Conservation (phyloP, 2,113 vertebrate genomes). For the Uria lomvia region DNA sequence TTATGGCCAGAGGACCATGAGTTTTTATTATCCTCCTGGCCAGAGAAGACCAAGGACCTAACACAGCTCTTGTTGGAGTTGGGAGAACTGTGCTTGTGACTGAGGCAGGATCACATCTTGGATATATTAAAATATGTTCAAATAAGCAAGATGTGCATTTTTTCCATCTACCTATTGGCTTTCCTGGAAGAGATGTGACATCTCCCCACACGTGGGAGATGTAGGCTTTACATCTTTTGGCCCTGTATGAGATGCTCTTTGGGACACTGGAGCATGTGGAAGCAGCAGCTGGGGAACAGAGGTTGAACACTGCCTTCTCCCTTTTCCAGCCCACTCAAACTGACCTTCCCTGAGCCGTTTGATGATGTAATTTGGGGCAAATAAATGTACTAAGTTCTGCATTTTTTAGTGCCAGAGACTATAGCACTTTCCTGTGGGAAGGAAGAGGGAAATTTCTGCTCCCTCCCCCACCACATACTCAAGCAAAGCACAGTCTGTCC, state of each 20-base stretch:
- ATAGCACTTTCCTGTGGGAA: not conserved
- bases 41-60: not conserved
- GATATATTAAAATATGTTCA: not conserved
- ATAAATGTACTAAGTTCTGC: not conserved
- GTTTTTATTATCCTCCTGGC: not conserved
- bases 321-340: not conserved
- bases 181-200: not conserved
- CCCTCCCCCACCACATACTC: not conserved
- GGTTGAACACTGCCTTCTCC: not conserved
- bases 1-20: not conserved
- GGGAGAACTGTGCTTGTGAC: not conserved
- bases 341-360: not conserved
- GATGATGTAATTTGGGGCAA: not conserved
- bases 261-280: accelerated
- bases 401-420: conserved; percentile 6
- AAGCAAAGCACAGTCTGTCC: not conserved
- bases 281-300: not conserved
- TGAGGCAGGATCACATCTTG: not conserved
- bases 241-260: accelerated
- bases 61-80: not conserved
- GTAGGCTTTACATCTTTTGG: not conserved
- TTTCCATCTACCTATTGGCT: not conserved
- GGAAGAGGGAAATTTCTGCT: conserved; percentile 10
- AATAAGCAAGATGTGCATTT: not conserved
- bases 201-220: accelerated